Evolutionary conservation across 30 jellyfish, hydroid and myxozoan species (phyloP), one percentile per base, ranked within the genome.

Genomic region (Mastigias papua): DNA sequence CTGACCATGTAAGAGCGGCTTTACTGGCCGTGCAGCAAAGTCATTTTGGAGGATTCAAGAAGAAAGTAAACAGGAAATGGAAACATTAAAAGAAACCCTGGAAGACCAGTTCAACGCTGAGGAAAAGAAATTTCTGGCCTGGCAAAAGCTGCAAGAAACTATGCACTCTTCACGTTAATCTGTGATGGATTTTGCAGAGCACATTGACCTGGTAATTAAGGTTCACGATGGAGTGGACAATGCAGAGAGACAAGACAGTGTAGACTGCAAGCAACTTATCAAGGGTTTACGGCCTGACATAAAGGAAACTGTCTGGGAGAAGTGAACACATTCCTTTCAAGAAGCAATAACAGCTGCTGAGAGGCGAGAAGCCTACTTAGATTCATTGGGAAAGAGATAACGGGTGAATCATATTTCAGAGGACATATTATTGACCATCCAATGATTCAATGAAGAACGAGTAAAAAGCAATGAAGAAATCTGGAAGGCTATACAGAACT

Each of bases 161-260:
- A 76, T 49, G 48, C 88, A 76, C 20, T 78, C 80, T 34, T 33
- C 58, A 54, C 42, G 80, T 15, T 81, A 76, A 34, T 37, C 88
- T 34, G 88, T 76, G 21, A 49, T 50, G 51, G 80, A 76, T 46
- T 80, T 80, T 63, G 64, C 69, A 28, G 83, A 80, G 35, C 69
- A 87, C 67, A 49, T 69, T 9, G 88, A 84, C 80, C 33, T 84
- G 88, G 93, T 84, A 48, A 23, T 51, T 26, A 84, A 48, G 27
- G 80, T 79, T 33, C 93, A 84, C 88, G 75, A 69, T 32, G 88
- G 93, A 20, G 30, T 48, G 79, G 93, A 84, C 29, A 42, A 50
- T 50, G 78, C n/a, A 4, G 88, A 49, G 11, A 28, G 84, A 29
- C 35, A 69, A 66, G 91, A 69, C 87, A 57, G 88, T 0, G 69